phyloP scores from a whole-genome alignment of 2,113 vertebrate genomes.

The Aptenodytes patagonicus region DNA sequence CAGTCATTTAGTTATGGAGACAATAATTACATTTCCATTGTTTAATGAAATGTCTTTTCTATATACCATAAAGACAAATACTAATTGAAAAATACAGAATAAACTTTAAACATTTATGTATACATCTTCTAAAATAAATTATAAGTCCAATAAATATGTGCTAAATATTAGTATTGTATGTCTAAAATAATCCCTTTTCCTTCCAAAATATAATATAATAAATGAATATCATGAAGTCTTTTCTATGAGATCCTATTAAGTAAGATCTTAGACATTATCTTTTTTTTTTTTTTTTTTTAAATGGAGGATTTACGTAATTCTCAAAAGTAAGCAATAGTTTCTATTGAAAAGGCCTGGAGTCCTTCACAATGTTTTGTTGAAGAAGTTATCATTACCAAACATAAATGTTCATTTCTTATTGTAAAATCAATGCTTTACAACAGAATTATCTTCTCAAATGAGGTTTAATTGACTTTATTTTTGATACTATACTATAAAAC shows the following conservation, averaged over 20 bases:
- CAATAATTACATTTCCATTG: background rate
- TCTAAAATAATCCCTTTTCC: background rate
- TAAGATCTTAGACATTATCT: background rate
- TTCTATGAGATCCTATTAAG: background rate
- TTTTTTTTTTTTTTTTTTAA: background rate
- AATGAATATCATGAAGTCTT: background rate
- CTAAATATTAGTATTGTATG: background rate
- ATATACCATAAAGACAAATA: background rate
- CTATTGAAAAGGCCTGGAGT: background rate
- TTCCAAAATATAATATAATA: background rate
- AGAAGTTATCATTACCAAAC: background rate
- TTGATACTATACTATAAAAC: background rate
- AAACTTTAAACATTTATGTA: background rate
- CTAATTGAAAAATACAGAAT: background rate
- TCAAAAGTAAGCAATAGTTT: background rate
- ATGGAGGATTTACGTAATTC: background rate
- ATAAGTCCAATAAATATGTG: accelerated
- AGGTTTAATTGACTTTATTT: background rate
- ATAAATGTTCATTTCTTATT: background rate
- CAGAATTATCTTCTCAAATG: background rate
- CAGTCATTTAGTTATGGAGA: background rate
- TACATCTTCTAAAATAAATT: background rate
- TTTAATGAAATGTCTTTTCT: background rate
- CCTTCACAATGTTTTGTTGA: background rate
- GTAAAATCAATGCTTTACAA: background rate